A percentile compares a stretch with the other conserved stretches of the same genome.
Conservation (phyloP, 2,888 invertebrate species). For the Amiota mariae region DNA sequence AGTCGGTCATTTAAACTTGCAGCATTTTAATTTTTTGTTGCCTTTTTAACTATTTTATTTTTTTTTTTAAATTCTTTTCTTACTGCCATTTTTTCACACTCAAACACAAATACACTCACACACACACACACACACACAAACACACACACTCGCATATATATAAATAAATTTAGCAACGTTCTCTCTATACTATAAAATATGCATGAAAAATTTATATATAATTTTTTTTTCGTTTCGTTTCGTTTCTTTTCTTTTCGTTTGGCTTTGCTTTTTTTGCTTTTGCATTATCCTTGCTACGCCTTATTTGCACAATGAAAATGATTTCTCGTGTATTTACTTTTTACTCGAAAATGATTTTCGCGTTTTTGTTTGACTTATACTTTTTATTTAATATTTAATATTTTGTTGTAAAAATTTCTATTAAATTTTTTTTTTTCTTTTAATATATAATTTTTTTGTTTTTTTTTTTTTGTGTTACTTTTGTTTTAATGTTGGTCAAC, state of each 20-base stretch:
- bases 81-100: slow-evolving; percentile 44
- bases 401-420: neutral
- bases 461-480: slow-evolving; percentile 18
- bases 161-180: neutral
- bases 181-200: slow-evolving; percentile 55
- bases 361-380: slow-evolving; percentile 5
- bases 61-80: slow-evolving; percentile 49
- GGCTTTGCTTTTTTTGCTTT: neutral
- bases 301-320: slow-evolving; percentile 42
- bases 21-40: neutral
- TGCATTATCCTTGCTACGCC: slow-evolving; percentile 53
- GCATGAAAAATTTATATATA: slow-evolving; percentile 48
- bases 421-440: slow-evolving; percentile 23
- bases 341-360: slow-evolving; percentile 4
- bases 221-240: slow-evolving; percentile 34
- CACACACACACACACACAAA: slow-evolving; percentile 19
- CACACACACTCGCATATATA: slow-evolving; percentile 24
- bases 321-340: slow-evolving; percentile 24
- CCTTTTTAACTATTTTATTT: slow-evolving; percentile 49
- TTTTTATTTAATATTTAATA: neutral
- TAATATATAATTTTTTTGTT: slow-evolving; percentile 2
- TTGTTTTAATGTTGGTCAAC: slow-evolving; percentile 38
- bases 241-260: slow-evolving; percentile 39
- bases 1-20: too few species aligned
- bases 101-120: slow-evolving; percentile 22